These are phyloP conservation scores for Rhinichthys klamathensis DNA, from an alignment of 2,113 vertebrate species.

Conservation along the genomic window DNA sequence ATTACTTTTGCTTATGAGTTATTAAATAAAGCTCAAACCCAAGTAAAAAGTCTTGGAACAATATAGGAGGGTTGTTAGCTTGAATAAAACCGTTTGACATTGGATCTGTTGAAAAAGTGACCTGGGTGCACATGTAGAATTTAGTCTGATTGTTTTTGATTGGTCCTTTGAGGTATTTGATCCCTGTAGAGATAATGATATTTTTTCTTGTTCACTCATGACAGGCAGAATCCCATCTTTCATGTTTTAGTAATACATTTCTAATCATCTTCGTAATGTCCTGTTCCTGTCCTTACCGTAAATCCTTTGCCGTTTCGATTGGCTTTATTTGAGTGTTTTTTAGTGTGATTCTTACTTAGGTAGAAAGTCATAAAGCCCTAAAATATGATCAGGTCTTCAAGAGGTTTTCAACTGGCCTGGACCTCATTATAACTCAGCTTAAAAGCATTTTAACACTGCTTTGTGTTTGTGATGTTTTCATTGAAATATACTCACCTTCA, in stretches of 20 bases:
- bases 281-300: not conserved
- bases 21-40: conserved; percentile 50
- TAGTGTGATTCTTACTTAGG: not conserved
- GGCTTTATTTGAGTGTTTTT: not conserved
- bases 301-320: not conserved
- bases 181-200: not conserved
- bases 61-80: not conserved
- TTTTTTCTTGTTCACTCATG: not conserved
- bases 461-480: not conserved
- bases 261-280: not conserved
- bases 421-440: not conserved
- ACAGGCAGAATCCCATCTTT: not conserved
- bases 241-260: not conserved
- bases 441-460: not conserved
- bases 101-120: not conserved
- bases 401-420: too few species aligned
- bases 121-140: not conserved
- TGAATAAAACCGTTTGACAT: not conserved
- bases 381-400: not conserved
- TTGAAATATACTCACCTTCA: not conserved
- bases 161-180: not conserved
- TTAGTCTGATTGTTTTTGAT: conserved; percentile 3
- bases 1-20: conserved; percentile 55
- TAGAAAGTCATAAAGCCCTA: not conserved
- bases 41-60: conserved; percentile 42